Percentiles rank a stretch among this genome's conserved stretches.
Evolutionary conservation across 37 sponge, comb jelly and placozoan genomes (phyloP).

Genomic region (Halichondria panicea): DNA sequence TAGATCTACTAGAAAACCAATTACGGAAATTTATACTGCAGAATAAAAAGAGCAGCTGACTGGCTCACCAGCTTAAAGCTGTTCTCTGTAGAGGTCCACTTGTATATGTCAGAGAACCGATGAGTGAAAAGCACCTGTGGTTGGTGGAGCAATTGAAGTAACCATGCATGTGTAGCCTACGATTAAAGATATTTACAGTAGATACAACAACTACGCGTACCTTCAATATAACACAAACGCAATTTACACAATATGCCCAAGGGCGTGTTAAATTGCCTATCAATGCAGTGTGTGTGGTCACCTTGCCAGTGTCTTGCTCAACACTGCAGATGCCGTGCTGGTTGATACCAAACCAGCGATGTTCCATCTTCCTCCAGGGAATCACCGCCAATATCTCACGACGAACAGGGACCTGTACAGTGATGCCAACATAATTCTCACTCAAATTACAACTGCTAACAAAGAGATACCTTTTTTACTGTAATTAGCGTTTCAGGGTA

Average conservation of each 20-base stretch:
- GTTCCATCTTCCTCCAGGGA: constrained; percentile 56
- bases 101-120: constrained; percentile 35
- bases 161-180: background rate
- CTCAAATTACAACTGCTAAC: background rate
- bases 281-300: background rate
- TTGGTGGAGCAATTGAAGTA: too few species aligned
- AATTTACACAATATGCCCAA: background rate
- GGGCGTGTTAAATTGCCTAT: background rate
- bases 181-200: background rate
- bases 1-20: too few species aligned
- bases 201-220: background rate
- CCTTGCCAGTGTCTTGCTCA: constrained; percentile 28
- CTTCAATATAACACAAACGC: background rate
- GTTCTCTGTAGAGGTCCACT: constrained; percentile 30
- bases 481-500: background rate
- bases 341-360: constrained; percentile 35
- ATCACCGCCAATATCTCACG: constrained; percentile 40
- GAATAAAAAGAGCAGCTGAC: background rate
- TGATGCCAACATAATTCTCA: too few species aligned
- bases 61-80: constrained; percentile 49
- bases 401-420: constrained; percentile 34
- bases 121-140: constrained; percentile 19
- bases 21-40: background rate
- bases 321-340: constrained; percentile 28
- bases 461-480: background rate